Conservation (phyloP, 53 echinoderm and acorn worm species). For the Apostichopus leukothele region DNA sequence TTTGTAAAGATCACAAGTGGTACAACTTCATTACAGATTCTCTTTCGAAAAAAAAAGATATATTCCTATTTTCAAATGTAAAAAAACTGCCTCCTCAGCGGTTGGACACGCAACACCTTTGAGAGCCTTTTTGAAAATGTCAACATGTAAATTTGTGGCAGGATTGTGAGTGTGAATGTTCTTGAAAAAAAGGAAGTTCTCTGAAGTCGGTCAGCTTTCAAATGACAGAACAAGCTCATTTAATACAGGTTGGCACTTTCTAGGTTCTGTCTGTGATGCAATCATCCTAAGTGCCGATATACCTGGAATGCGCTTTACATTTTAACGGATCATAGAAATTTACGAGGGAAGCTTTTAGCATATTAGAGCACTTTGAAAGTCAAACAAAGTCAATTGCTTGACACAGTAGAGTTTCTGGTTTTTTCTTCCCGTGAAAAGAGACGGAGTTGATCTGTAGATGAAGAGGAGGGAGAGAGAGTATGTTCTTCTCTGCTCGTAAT, state of each 20-base stretch:
- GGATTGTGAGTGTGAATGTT: background rate
- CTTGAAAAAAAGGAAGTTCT: background rate
- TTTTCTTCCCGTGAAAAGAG: background rate
- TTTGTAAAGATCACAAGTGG: no score
- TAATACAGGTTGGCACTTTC: background rate
- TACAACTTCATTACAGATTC: background rate
- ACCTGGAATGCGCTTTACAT: conserved; percentile 1
- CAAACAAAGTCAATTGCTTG: background rate
- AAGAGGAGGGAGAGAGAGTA: background rate
- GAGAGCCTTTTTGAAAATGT: background rate
- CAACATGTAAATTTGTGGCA: background rate
- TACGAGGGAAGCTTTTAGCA: conserved; percentile 10
- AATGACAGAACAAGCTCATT: conserved; percentile 19
- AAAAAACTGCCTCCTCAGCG: background rate
- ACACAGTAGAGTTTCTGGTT: background rate
- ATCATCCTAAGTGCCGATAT: conserved; percentile 29
- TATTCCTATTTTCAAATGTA: background rate
- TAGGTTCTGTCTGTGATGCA: background rate
- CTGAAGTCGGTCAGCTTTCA: background rate
- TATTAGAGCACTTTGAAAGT: conserved; percentile 31
- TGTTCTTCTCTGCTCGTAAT: background rate
- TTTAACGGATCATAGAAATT: conserved; percentile 8
- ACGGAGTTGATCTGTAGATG: background rate
- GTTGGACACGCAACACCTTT: background rate
- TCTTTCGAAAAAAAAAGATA: background rate